Evolutionary conservation across 2,797 vertebrate genomes (phyloP).

Genomic region (Enoplosus armatus): DNA sequence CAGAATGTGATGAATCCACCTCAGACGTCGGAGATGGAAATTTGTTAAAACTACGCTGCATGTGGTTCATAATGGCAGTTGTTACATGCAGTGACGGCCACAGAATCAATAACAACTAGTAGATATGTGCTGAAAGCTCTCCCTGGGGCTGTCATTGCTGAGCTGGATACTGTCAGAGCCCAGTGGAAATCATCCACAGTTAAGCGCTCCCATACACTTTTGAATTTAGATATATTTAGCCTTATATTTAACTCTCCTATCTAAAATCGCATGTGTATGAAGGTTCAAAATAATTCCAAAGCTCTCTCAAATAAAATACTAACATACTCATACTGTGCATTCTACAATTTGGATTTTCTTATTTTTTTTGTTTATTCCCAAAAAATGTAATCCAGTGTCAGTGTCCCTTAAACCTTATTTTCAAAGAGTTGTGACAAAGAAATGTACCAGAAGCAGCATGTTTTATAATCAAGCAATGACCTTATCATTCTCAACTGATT

Average conservation of each 20-base stretch:
- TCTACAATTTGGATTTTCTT: neutral
- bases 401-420: neutral
- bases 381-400: neutral
- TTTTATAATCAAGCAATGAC: neutral
- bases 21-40: slow-evolving; percentile 49
- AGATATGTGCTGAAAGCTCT: slow-evolving; percentile 35
- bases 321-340: neutral
- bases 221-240: neutral
- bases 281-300: neutral
- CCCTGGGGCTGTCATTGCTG: slow-evolving; percentile 30
- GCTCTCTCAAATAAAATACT: neutral
- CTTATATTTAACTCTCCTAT: neutral
- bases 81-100: slow-evolving; percentile 38
- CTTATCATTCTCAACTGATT: slow-evolving; percentile 10
- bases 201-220: neutral
- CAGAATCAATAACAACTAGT: slow-evolving; percentile 68
- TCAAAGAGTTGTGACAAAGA: neutral
- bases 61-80: slow-evolving; percentile 57
- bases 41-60: slow-evolving; percentile 41
- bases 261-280: neutral
- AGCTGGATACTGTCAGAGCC: slow-evolving; percentile 23
- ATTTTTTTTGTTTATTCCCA: neutral
- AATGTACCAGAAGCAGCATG: neutral
- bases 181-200: slow-evolving; percentile 20
- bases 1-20: slow-evolving; percentile 62